Conservation (phyloP, 2,797 vertebrate species). For the Tangara arthus region DNA sequence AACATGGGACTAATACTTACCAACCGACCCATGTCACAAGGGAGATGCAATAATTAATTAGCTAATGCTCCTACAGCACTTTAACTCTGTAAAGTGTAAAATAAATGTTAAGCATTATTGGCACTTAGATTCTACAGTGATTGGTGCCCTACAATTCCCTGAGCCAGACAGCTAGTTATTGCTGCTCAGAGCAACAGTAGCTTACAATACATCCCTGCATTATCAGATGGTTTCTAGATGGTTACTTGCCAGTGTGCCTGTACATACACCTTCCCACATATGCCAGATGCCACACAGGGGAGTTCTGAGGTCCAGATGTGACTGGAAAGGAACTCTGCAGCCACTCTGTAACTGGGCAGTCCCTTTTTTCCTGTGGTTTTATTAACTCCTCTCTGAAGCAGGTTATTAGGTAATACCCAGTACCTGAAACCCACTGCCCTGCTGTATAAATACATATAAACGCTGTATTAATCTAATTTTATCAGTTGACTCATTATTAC, state of each 20-base stretch:
- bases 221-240: conserved; percentile 27
- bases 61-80: conserved; percentile 67
- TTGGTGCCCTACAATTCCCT: conserved; percentile 68
- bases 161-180: conserved; percentile 58
- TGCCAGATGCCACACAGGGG: background rate
- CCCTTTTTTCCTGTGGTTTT: background rate
- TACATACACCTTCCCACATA: background rate
- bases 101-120: conserved; percentile 71
- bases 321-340: background rate
- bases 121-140: conserved; percentile 68
- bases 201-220: background rate
- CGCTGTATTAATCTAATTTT: background rate
- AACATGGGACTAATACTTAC: conserved; percentile 63
- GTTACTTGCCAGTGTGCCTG: background rate
- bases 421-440: background rate
- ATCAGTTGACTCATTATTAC: background rate
- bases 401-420: background rate
- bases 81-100: conserved; percentile 68
- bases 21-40: conserved; percentile 50
- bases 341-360: background rate
- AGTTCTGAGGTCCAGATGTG: background rate
- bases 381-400: background rate
- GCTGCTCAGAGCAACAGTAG: conserved; percentile 47
- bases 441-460: background rate
- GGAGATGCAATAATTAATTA: conserved; percentile 70